Conservation (phyloP, 2,888 invertebrate species). For the Xiphydria camelus region DNA sequence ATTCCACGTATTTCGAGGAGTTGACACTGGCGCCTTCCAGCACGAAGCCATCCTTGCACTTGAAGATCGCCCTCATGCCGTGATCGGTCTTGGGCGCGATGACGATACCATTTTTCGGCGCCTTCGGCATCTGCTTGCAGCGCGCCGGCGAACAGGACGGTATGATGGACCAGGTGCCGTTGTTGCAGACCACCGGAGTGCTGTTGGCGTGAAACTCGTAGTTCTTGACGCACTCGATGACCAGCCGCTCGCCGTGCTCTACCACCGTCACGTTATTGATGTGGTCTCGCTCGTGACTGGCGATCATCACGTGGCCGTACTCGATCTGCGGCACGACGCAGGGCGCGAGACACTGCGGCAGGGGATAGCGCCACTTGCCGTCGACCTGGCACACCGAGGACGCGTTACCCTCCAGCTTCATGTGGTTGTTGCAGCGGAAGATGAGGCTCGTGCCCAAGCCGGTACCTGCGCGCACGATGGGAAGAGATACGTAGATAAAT, state of each 20-base stretch:
- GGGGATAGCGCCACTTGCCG: conserved; percentile 91
- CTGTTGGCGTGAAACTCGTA: conserved; percentile 82
- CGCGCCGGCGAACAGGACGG: conserved; percentile 83
- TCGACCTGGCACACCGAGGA: conserved; percentile 92
- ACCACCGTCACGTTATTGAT: conserved; percentile 62
- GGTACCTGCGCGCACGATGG: too few species aligned
- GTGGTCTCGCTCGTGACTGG: conserved; percentile 53
- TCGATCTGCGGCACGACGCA: conserved; percentile 90
- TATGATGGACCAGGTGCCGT: conserved; percentile 94
- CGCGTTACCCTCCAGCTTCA: conserved; percentile 85
- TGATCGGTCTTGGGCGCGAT: conserved; percentile 97
- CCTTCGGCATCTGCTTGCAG: conserved; percentile 81
- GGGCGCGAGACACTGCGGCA: conserved; percentile 92
- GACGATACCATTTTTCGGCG: conserved; percentile 92
- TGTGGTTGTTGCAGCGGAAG: conserved; percentile 90
- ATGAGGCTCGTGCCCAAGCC: conserved; percentile 90
- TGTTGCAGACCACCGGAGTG: conserved; percentile 82
- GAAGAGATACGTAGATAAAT: too few species aligned
- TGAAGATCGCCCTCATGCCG: conserved; percentile 90
- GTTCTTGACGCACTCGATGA: conserved; percentile 81
- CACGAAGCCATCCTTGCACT: conserved; percentile 90
- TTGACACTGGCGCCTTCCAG: conserved; percentile 70
- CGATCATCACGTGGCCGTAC: conserved; percentile 73
- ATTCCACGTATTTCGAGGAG: conserved; percentile 75
- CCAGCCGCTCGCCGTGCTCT: conserved; percentile 71